These are phyloP conservation scores for Glossophaga mutica DNA, from an alignment of 2,797 vertebrate species.

Conservation along the genomic window DNA sequence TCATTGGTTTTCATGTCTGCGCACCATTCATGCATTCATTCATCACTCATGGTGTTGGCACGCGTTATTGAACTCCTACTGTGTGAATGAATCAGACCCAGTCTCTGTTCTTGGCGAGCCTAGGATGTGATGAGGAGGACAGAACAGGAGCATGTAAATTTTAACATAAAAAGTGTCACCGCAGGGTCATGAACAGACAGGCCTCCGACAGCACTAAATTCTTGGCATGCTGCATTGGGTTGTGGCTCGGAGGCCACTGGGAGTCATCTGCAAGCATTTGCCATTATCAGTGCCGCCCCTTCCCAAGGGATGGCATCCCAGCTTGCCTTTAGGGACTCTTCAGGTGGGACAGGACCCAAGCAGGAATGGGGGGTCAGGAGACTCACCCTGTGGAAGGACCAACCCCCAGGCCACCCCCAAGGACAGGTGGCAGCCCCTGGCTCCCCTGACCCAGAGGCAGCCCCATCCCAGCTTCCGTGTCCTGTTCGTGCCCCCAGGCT, in stretches of 20 bases:
- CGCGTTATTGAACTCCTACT: not conserved
- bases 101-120: not conserved
- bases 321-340: not conserved
- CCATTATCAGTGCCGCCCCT: not conserved
- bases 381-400: not conserved
- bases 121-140: not conserved
- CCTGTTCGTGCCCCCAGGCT: not conserved
- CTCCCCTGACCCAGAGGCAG: not conserved
- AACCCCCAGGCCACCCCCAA: not conserved
- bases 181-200: not conserved
- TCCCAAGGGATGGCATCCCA: not conserved
- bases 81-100: not conserved
- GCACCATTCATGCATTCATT: no score
- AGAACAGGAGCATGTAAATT: not conserved
- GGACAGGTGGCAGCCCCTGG: not conserved
- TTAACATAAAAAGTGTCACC: not conserved
- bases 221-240: not conserved
- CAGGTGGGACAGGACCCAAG: not conserved
- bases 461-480: not conserved
- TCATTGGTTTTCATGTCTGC: not conserved
- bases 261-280: not conserved
- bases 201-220: not conserved
- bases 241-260: not conserved
- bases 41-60: accelerated
- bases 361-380: not conserved